phyloP scores from a whole-genome alignment of 2,888 invertebrate genomes.

The Clunio marinus region DNA sequence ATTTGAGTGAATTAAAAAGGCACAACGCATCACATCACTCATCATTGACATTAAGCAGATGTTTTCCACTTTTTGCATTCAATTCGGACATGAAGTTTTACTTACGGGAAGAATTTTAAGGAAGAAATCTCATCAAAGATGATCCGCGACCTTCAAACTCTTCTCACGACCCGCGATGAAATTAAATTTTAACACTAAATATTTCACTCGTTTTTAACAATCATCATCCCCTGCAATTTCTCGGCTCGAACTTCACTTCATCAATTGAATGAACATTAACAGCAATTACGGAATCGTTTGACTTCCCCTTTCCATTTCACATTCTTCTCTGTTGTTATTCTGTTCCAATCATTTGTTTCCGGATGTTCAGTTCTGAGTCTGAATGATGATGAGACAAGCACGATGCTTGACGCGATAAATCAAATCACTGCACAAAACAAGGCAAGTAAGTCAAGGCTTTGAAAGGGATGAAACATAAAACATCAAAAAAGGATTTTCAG shows the following conservation, averaged over 20 bases:
- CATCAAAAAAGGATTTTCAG: background rate
- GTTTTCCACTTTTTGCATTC: background rate
- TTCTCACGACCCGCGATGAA: background rate
- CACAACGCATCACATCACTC: background rate
- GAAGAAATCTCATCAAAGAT: no score
- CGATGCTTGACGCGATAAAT: slow-evolving; percentile 3
- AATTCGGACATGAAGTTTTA: no score
- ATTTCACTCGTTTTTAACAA: background rate
- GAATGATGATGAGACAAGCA: background rate
- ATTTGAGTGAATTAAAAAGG: slow-evolving; percentile 15
- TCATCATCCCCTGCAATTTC: background rate
- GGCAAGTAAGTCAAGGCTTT: background rate
- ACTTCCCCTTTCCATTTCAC: slow-evolving; percentile 13
- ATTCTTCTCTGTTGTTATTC: no score
- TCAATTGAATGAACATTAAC: slow-evolving; percentile 30
- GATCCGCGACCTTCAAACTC: background rate
- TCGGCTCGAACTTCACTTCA: background rate
- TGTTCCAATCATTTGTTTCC: slow-evolving; percentile 12
- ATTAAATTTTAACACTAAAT: no score
- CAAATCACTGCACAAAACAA: slow-evolving; percentile 4
- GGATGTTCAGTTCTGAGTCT: background rate
- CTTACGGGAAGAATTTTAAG: no score
- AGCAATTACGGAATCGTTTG: slow-evolving; percentile 34
- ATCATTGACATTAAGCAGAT: slow-evolving; percentile 1
- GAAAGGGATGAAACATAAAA: background rate